Evolutionary conservation across 2,113 vertebrate species (phyloP), one percentile per base, ranked within the genome.

Genomic region (Hippocampus mohnikei): DNA sequence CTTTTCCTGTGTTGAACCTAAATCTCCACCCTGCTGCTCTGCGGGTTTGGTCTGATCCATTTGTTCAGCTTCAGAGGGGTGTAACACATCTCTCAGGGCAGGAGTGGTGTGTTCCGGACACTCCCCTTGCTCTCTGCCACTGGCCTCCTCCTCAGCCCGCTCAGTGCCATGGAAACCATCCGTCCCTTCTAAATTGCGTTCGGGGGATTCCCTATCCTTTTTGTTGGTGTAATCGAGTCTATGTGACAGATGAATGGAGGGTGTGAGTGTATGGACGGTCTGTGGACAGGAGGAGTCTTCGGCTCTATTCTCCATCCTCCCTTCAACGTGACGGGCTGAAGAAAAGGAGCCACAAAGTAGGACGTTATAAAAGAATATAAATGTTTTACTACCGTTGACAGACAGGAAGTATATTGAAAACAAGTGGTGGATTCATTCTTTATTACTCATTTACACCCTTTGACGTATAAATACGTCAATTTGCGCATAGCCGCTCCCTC

Each of bases 11-110:
- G 77, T 69, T 21, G 72, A 73, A 79, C 76, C 73, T 70, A 84
- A 80, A 71, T 84, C 82, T 78, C 81, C 78, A 84, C 82, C 82
- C 78, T 85, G 81, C 79, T 81, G 87, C 83, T 87, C 83, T 82
- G 85, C 87, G 25, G 84, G 66, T 40, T 78, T 72, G 85, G 84
- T 70, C 77, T 73, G 75, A 75, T 81, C 88, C 78, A 87, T 77
- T 80, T 72, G 84, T 76, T 41, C 83, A 76, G 81, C 64, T 44
- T 68, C 42, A 41, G 67, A 80, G 81, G 82, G 81, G 82, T 86
- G 76, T 50, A 80, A 50, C 65, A 60, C 75, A 27, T 82, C 80
- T 71, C 63, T 74, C 44, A 16, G 37, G 13, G 16, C 53, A 55
- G 77, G 71, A 58, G 58, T 80, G 68, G 79, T 81, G 46, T 70